Evolutionary conservation across 2,797 vertebrate genomes (phyloP).

Genomic region (Sebastes vulpes): DNA sequence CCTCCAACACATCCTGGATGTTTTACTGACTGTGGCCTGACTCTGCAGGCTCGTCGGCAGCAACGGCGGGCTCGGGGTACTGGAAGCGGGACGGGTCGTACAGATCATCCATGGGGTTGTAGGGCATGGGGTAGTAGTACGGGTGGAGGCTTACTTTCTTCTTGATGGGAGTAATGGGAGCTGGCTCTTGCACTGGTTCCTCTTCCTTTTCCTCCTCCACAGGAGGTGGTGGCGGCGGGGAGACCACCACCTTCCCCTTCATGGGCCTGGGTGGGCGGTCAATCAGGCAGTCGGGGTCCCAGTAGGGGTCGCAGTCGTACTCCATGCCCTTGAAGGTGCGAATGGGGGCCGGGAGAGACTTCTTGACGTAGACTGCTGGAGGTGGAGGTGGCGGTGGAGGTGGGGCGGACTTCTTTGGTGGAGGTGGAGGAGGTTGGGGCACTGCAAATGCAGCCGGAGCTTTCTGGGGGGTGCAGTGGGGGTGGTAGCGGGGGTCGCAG

Average conservation of each 20-base stretch:
- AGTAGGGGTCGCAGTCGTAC: slow-evolving; percentile 89
- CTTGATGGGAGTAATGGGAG: slow-evolving; percentile 51
- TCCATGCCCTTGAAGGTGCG: slow-evolving; percentile 83
- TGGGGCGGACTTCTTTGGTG: slow-evolving; percentile 57
- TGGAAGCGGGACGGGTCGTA: slow-evolving; percentile 82
- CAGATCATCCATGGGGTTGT: slow-evolving; percentile 80
- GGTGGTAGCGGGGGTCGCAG: slow-evolving; percentile 86
- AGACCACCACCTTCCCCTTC: slow-evolving; percentile 69
- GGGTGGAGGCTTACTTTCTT: slow-evolving; percentile 72
- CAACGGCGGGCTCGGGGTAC: slow-evolving; percentile 74
- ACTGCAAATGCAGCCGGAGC: slow-evolving; percentile 20
- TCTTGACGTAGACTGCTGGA: slow-evolving; percentile 66
- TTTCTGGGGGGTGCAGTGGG: slow-evolving; percentile 81
- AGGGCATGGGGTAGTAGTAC: slow-evolving; percentile 64
- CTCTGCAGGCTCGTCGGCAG: slow-evolving; percentile 67
- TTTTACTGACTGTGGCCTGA: slow-evolving; percentile 54
- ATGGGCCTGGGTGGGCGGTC: slow-evolving; percentile 80
- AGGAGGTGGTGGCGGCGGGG: slow-evolving; percentile 48
- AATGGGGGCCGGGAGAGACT: slow-evolving; percentile 69
- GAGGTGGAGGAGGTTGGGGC: slow-evolving; percentile 50
- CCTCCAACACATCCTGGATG: not conserved
- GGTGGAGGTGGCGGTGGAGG: slow-evolving; percentile 62
- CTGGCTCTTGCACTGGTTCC: slow-evolving; percentile 55
- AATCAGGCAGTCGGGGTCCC: slow-evolving; percentile 88
- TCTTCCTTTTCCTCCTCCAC: slow-evolving; percentile 64